phyloP scores from a whole-genome alignment of 1,140 invertebrate species.

The Eciton burchellii region DNA sequence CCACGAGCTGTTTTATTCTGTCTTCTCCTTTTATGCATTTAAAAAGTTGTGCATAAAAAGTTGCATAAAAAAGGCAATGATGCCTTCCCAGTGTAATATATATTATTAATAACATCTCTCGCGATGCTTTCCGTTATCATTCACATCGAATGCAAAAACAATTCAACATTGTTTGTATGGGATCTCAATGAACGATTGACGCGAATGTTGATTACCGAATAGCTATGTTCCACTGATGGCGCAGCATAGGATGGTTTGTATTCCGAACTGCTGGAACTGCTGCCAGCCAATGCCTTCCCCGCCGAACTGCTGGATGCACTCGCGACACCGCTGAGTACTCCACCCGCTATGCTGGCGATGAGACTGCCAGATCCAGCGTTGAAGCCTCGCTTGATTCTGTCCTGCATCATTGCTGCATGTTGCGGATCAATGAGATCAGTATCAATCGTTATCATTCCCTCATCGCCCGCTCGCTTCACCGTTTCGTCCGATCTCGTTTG shows the following conservation, averaged over 20 bases:
- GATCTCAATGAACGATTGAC: neutral
- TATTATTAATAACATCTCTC: too few species aligned
- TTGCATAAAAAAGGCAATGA: neutral
- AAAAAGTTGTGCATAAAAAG: neutral
- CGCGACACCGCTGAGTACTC: conserved; percentile 79
- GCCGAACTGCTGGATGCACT: conserved; percentile 78
- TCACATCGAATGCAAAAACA: neutral
- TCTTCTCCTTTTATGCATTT: neutral
- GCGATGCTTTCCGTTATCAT: too few species aligned
- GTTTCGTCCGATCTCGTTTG: conserved; percentile 28
- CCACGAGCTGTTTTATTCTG: neutral
- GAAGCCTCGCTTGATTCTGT: conserved; percentile 76
- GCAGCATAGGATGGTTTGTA: conserved; percentile 71
- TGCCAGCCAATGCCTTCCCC: conserved; percentile 68
- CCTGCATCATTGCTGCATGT: conserved; percentile 76
- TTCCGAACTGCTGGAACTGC: neutral
- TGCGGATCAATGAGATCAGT: conserved; percentile 73
- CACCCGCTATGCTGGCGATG: conserved; percentile 80
- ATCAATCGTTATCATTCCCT: conserved; percentile 59
- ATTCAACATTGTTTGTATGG: neutral
- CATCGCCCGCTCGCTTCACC: conserved; percentile 70
- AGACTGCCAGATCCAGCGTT: conserved; percentile 76
- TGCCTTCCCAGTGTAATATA: too few species aligned
- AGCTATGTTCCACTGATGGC: conserved; percentile 46
- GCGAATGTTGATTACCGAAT: conserved; percentile 62